phyloP scores from a whole-genome alignment of 2,113 vertebrate species.

The Acanthochromis polyacanthus region DNA sequence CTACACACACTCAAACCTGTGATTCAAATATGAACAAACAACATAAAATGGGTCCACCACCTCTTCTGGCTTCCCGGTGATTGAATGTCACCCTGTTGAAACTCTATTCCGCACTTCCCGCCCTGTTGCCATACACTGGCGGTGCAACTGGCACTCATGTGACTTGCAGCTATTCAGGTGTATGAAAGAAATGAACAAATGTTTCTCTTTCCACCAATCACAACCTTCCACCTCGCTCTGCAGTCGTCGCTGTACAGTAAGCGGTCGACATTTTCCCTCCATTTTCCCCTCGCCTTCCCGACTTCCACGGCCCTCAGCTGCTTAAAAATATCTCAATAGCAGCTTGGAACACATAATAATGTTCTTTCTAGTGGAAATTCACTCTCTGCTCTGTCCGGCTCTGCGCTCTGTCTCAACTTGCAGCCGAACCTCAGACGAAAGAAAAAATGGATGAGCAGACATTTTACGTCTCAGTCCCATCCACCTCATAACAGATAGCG shows the following conservation, averaged over 20 bases:
- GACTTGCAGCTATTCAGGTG: slow-evolving; percentile 79
- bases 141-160: slow-evolving; percentile 62
- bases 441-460: slow-evolving; percentile 72
- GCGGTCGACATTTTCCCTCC: slow-evolving; percentile 82
- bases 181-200: slow-evolving; percentile 82
- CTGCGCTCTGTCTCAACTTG: slow-evolving; percentile 43
- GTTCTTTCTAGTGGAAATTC: neutral
- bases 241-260: slow-evolving; percentile 67
- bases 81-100: slow-evolving; percentile 36
- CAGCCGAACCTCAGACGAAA: slow-evolving; percentile 37
- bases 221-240: slow-evolving; percentile 84
- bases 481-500: slow-evolving; percentile 20
- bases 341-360: neutral
- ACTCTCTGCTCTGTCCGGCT: slow-evolving; percentile 25
- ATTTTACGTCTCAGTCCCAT: slow-evolving; percentile 68
- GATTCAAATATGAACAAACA: slow-evolving; percentile 44
- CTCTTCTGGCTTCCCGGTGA: slow-evolving; percentile 10
- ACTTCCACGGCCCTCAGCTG: neutral
- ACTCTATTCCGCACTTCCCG: slow-evolving; percentile 44
- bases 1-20: slow-evolving; percentile 16
- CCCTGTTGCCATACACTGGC: slow-evolving; percentile 43
- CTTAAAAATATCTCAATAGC: slow-evolving; percentile 2
- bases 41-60: slow-evolving; percentile 33
- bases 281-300: slow-evolving; percentile 56
- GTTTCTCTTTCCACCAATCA: slow-evolving; percentile 84